A percentile compares a stretch with the other conserved stretches of the same genome.
These are phyloP conservation scores for Phyto melanocephala DNA, from an alignment of 2,888 invertebrate genomes.

Conservation along the genomic window DNA sequence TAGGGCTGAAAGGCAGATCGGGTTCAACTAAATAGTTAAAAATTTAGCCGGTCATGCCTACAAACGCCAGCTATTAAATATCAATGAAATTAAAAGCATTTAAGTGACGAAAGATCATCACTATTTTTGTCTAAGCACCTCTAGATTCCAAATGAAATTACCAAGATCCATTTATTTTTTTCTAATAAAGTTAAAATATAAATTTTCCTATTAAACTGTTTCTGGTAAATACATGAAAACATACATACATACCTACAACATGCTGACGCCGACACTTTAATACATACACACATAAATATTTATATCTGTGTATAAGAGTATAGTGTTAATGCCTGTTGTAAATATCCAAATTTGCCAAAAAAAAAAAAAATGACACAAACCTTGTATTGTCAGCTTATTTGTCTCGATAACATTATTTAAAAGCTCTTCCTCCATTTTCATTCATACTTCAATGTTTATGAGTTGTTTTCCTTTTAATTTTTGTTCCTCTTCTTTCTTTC, in stretches of 20 bases:
- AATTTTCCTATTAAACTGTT: background rate
- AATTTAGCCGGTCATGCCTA: too few relatives aligned
- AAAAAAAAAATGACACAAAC: background rate
- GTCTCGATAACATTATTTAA: constrained; percentile 25
- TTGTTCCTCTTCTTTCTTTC: background rate
- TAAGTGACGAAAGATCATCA: too few relatives aligned
- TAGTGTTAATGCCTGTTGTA: background rate
- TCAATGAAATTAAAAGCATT: too few relatives aligned
- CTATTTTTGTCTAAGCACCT: too few relatives aligned
- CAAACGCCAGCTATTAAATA: too few relatives aligned
- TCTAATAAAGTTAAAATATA: background rate
- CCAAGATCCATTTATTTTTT: background rate
- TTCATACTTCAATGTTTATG: constrained; percentile 58
- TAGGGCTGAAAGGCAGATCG: too few relatives aligned
- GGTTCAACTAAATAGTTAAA: too few relatives aligned
- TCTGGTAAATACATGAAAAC: too few relatives aligned
- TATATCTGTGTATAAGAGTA: background rate
- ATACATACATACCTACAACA: background rate
- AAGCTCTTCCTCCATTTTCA: constrained; percentile 59
- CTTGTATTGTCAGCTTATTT: constrained; percentile 2
- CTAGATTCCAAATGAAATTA: too few relatives aligned
- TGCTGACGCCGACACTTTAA: background rate
- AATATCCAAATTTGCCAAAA: constrained; percentile 12
- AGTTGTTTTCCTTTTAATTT: constrained; percentile 1
- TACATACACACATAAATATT: too few relatives aligned